Conservation (phyloP, 1,140 invertebrate genomes). For the Drosophila orosa region DNA sequence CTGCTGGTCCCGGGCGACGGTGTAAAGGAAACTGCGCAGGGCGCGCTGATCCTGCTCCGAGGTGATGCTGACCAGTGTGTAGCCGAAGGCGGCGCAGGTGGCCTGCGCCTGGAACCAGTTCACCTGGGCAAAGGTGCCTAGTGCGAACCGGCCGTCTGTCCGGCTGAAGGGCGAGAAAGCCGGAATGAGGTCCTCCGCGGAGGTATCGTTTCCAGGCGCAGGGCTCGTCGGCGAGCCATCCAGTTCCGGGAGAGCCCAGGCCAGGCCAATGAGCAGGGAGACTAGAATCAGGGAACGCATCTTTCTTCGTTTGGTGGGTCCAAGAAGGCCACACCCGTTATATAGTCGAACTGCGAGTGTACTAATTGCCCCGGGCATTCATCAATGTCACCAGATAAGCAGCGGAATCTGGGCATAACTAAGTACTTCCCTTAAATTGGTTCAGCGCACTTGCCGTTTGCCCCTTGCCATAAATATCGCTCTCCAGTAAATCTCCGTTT, state of each 20-base stretch:
- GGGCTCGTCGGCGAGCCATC: background rate
- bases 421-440: slow-evolving; percentile 41
- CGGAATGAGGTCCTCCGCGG: background rate
- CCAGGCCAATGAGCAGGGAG: slow-evolving; percentile 13
- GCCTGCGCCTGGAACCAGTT: slow-evolving; percentile 55
- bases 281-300: slow-evolving; percentile 34
- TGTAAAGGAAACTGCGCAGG: slow-evolving; percentile 37
- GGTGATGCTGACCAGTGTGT: slow-evolving; percentile 39
- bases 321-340: slow-evolving; percentile 4
- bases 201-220: slow-evolving; percentile 19
- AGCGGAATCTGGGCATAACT: slow-evolving; percentile 25
- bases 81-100: slow-evolving; percentile 39
- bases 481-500: slow-evolving; percentile 74
- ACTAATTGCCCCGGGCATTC: slow-evolving; percentile 39
- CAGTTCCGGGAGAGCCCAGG: slow-evolving; percentile 6
- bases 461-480: slow-evolving; percentile 65
- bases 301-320: slow-evolving; percentile 6
- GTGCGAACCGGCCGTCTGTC: slow-evolving; percentile 24
- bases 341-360: slow-evolving; percentile 8
- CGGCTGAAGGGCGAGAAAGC: slow-evolving; percentile 40
- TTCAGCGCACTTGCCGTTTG: slow-evolving; percentile 25
- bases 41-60: slow-evolving; percentile 37
- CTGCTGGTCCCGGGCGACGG: slow-evolving; percentile 11
- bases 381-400: slow-evolving; percentile 47
- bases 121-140: slow-evolving; percentile 48